These are phyloP conservation scores for Cardinalis cardinalis DNA, from an alignment of 2,113 vertebrate species.

Conservation along the genomic window DNA sequence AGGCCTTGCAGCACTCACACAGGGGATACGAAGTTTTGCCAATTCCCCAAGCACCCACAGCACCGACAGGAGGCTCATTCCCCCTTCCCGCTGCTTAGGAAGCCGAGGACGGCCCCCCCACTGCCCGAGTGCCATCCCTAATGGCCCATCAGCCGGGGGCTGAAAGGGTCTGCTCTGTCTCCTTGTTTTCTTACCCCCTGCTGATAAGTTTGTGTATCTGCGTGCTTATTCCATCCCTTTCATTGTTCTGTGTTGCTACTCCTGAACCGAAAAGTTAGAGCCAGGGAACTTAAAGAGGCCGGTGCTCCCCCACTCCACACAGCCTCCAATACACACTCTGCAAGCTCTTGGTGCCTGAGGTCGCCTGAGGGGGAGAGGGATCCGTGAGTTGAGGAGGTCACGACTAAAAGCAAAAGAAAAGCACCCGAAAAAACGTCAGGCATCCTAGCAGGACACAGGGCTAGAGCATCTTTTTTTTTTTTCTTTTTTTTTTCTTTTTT, in stretches of 20 bases:
- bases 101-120: background rate
- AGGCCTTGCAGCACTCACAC: background rate
- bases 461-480: background rate
- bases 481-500: background rate
- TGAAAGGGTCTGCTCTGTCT: background rate
- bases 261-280: background rate
- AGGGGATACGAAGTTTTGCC: background rate
- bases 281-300: background rate
- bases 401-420: background rate
- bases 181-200: background rate
- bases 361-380: background rate
- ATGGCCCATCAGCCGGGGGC: background rate
- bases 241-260: background rate
- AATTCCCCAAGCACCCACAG: fast-evolving
- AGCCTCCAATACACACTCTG: background rate
- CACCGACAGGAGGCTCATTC: background rate
- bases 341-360: background rate
- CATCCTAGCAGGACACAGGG: background rate
- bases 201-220: background rate
- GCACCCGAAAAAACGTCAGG: background rate
- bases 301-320: background rate
- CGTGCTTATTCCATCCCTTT: background rate
- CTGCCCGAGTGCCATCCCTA: fast-evolving
- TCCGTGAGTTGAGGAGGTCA: background rate
- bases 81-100: background rate